Percentiles rank a stretch among this genome's conserved stretches.
phyloP scores from a whole-genome alignment of 2,113 vertebrate genomes.

The Erpornis zantholeuca region DNA sequence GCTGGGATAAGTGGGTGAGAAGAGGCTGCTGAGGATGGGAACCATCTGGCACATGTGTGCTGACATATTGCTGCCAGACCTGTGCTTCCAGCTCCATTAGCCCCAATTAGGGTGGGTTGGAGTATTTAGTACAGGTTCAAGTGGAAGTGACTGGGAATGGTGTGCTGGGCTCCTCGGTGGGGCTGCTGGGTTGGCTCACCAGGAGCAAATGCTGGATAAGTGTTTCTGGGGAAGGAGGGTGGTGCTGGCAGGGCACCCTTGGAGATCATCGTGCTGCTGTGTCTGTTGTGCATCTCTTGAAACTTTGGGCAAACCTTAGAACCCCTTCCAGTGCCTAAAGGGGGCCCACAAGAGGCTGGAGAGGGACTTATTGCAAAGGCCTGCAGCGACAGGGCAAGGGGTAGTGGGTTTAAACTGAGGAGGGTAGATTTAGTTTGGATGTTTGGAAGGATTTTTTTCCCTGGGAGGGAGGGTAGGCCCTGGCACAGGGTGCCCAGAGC shows the following conservation, averaged over 20 bases:
- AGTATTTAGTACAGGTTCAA: slow-evolving; percentile 2
- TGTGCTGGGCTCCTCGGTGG: neutral
- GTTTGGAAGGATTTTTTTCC: neutral
- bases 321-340: neutral
- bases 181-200: neutral
- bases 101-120: neutral
- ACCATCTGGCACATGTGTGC: slow-evolving; percentile 1
- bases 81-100: slow-evolving; percentile 25
- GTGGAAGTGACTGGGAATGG: neutral
- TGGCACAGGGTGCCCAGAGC: neutral
- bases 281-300: neutral
- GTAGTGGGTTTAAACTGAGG: neutral
- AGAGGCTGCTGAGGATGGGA: neutral
- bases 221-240: neutral
- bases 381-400: neutral
- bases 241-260: neutral
- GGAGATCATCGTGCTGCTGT: neutral
- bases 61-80: slow-evolving; percentile 18
- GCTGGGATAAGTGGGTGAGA: neutral
- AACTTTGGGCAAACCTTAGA: neutral
- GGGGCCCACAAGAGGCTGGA: neutral
- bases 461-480: rapidly evolving
- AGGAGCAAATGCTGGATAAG: neutral
- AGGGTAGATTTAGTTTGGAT: neutral
- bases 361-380: neutral